Base-by-base conservation (phyloP, 2,113 vertebrate genomes). In the Amphiprion percula region DNA sequence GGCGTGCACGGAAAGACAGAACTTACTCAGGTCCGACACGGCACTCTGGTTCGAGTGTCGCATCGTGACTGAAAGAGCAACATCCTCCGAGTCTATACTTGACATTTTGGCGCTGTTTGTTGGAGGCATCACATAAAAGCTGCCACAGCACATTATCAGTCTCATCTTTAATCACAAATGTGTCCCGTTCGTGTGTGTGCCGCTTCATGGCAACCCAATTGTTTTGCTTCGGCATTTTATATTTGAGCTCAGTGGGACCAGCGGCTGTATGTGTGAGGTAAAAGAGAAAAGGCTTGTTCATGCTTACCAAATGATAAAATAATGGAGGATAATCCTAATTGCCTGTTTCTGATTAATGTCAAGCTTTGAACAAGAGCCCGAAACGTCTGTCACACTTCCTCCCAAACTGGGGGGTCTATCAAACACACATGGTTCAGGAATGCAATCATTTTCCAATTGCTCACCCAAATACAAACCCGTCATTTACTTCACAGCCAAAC, bases 341-440 rank as follows among this genome's bases (percentile, higher is more conserved):
- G 79, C 67, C 89, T 92, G 91, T 85, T 92, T 89, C 69, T 87
- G 88, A 91, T 92, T 87, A 88, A 72, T 84, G 79, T 56, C 24
- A 56, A 54, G 39, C 87, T 90, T 91, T 93, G 89, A 92, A 88
- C 49, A 14, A 26, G 6, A 77, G 83, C 90, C 90, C 85, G 85
- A 87, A 83, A 82, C n/a, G 82, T 90, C 83, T 91, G 88, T 93
- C 92, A 86, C 82, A 84, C 84, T 92, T 92, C 91, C 89, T 83
- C 69, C 68, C 82, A 54, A 59, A 88, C 74, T 90, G 91, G 93
- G 90, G 91, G 93, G 91, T 93, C 90, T 89, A 73, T 88, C 52
- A 47, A 87, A 82, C 87, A 90, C 92, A 91, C 47, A 90, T 93
- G 92, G 82, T 78, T 61, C 69, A 83, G 87, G 91, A 90, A 92